Conservation (phyloP, 1,140 invertebrate genomes). For the Ruditapes philippinarum region DNA sequence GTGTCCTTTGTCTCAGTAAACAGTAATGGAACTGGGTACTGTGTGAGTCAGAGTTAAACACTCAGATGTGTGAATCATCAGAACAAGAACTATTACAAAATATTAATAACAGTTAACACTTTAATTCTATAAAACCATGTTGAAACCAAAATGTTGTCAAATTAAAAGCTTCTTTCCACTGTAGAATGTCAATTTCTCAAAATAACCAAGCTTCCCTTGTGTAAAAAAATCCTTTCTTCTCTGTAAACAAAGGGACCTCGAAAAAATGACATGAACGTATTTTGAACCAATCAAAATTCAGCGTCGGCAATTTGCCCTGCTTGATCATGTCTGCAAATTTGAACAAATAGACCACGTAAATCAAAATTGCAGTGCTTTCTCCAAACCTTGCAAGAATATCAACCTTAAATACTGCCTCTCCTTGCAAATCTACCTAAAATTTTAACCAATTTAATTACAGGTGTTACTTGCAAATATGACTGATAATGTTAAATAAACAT, state of each 20-base stretch:
- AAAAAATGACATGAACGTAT: constrained; percentile 22
- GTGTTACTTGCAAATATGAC: background rate
- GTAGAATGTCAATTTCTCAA: background rate
- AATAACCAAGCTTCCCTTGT: background rate
- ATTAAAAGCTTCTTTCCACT: background rate
- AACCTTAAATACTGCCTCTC: no score
- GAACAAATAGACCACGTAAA: constrained; percentile 24
- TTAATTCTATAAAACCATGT: no score
- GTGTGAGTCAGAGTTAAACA: constrained; percentile 45
- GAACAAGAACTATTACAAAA: no score
- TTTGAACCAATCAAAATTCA: constrained; percentile 73
- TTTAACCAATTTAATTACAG: background rate
- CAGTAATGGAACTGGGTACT: background rate
- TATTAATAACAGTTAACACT: no score
- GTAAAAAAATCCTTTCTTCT: constrained; percentile 18
- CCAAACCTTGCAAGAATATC: background rate
- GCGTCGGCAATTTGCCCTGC: constrained; percentile 73
- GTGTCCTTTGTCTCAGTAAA: constrained; percentile 35
- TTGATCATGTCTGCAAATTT: constrained; percentile 74
- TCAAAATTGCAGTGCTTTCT: background rate
- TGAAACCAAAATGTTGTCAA: no score
- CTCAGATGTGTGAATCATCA: constrained; percentile 50
- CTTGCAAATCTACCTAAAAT: background rate
- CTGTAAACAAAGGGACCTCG: constrained; percentile 60
- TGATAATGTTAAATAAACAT: background rate